Evolutionary conservation across 2,888 invertebrate species (phyloP).

Genomic region (Stratiomys singularior): DNA sequence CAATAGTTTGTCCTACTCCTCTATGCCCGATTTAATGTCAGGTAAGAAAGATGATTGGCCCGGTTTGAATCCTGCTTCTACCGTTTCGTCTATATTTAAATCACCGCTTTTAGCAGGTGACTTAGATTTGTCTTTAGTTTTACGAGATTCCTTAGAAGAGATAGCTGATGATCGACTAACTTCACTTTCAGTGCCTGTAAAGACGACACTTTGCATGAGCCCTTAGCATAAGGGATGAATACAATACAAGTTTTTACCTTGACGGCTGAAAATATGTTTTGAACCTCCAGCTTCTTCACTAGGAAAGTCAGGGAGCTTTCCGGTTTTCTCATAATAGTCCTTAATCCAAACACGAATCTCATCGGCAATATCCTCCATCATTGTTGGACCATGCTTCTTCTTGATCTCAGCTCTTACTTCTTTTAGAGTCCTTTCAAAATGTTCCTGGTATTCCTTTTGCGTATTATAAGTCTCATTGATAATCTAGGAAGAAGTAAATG

Average conservation of each 20-base stretch:
- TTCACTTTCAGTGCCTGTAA: conserved; percentile 78
- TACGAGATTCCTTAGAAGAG: conserved; percentile 82
- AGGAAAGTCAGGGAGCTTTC: conserved; percentile 91
- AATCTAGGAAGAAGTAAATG: neutral
- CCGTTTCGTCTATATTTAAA: conserved; percentile 72
- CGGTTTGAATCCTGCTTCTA: conserved; percentile 72
- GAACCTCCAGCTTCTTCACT: conserved; percentile 93
- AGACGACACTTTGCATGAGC: too few relatives aligned
- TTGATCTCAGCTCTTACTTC: conserved; percentile 73
- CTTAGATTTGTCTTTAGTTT: conserved; percentile 79
- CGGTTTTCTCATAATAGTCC: conserved; percentile 83
- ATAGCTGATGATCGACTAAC: conserved; percentile 81
- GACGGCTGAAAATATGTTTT: conserved; percentile 81
- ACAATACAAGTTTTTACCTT: conserved; percentile 66
- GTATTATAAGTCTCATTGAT: conserved; percentile 69
- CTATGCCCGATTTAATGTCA: conserved; percentile 76
- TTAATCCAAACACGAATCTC: conserved; percentile 89
- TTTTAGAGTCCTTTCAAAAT: conserved; percentile 76
- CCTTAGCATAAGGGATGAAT: neutral
- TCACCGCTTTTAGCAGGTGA: conserved; percentile 66
- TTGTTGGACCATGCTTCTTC: conserved; percentile 76
- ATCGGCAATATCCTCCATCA: conserved; percentile 87
- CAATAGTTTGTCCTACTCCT: conserved; percentile 69
- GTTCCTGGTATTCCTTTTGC: conserved; percentile 75
- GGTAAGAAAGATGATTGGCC: conserved; percentile 77